A percentile compares a stretch with the other conserved stretches of the same genome.
Evolutionary conservation across 2,888 invertebrate species (phyloP).

Genomic region (Tetrapedia diversipes): DNA sequence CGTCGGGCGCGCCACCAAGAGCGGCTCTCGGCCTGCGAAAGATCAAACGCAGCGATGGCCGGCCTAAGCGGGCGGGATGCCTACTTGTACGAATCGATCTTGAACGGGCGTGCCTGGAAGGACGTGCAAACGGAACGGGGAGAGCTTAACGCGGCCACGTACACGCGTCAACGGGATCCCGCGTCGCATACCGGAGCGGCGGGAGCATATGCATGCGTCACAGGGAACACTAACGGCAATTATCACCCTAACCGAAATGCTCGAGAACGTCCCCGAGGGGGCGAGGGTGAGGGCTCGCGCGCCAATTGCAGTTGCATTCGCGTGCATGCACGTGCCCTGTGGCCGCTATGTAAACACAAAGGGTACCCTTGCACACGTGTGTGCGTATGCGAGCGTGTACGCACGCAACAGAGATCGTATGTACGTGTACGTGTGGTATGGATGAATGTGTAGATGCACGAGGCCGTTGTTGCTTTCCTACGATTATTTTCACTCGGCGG

Average conservation of each 20-base stretch:
- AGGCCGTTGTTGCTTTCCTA: constrained; percentile 16
- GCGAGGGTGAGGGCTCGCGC: neutral
- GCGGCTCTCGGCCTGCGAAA: constrained; percentile 22
- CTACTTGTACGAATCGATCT: constrained; percentile 45
- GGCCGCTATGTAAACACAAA: constrained; percentile 46
- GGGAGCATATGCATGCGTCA: constrained; percentile 39
- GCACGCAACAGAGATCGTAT: too few species aligned
- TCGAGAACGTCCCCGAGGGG: constrained; percentile 35
- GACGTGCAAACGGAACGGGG: neutral
- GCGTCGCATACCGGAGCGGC: constrained; percentile 36
- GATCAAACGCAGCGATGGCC: constrained; percentile 36
- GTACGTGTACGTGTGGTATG: too few species aligned
- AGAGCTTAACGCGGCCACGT: constrained; percentile 31
- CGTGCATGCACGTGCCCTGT: constrained; percentile 67
- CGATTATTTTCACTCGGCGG: constrained; percentile 51
- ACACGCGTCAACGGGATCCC: constrained; percentile 29
- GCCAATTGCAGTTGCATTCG: constrained; percentile 49
- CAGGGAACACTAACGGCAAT: constrained; percentile 74
- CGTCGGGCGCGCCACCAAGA: neutral
- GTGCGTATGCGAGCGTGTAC: too few species aligned
- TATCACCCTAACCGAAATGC: constrained; percentile 77
- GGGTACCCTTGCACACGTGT: too few species aligned
- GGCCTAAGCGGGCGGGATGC: constrained; percentile 18
- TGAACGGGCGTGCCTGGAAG: constrained; percentile 24
- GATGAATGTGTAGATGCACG: constrained; percentile 7